Evolutionary conservation across 37 sponge, comb jelly and placozoan genomes (phyloP), one percentile per base, ranked within the genome.

Genomic region (Oopsacas minuta): DNA sequence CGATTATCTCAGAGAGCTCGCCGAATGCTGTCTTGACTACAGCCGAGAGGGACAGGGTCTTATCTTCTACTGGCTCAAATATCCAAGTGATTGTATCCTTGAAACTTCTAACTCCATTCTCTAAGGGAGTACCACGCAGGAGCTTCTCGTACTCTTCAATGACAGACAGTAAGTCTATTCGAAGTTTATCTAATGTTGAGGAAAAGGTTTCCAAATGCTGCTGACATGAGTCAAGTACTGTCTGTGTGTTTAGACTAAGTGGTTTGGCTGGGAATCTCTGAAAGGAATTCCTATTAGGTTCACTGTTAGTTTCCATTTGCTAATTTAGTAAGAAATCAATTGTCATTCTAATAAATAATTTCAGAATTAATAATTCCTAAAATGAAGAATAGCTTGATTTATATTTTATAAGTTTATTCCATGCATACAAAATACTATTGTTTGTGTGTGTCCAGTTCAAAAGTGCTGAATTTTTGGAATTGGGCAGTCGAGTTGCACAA

Each of bases 91-190:
- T 34, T 3, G 75, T 12, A 34, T 61, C 75, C 22, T 61, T 61
- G 28, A 61, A n/a, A n/a, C 1, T 25, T 20, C 75, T 3, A 3
- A 61, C 28, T n/a, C 20, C 75, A 34, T 3, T 61, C 75, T 61
- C 75, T 61, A 61, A n/a, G 1, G 20, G 7, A 61, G 75, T 61
- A 12, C 30, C 75, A 32, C 75, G 22, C 17, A 61, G 75, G 30
- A 61, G 75, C 75, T 61, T 61, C 75, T 61, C 75, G 30, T 61
- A 61, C 28, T 61, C 75, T 25, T 61, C 75, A 61, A 61, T 61
- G 32, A 61, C 17, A 7, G 75, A 61, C 17, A 61, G 75, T n/a
- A 61, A 12, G 1, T 10, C 30, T 3, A 61, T n/a, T 12, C 75
- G 20, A 3, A 61, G 30, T 25, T n/a, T 61, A 7, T 12, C 75